Conservation (phyloP, 1,140 invertebrate species). For the Teleopsis dalmanni region DNA sequence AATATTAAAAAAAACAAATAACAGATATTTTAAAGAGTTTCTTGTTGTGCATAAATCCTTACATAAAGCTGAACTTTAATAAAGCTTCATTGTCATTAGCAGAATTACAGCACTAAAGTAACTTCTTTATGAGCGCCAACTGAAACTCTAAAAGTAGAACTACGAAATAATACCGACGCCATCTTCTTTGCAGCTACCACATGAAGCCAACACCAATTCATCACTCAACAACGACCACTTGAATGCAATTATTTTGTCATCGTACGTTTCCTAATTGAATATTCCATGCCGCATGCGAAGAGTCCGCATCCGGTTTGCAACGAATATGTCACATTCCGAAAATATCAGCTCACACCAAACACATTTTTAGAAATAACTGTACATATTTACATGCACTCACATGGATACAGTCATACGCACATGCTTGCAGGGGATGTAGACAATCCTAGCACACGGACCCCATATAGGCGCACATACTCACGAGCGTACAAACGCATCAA, state of each 20-base stretch:
- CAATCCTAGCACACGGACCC: not conserved
- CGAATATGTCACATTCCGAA: slow-evolving; percentile 15
- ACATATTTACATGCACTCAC: slow-evolving; percentile 1
- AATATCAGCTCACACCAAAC: not conserved
- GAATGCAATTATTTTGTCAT: slow-evolving; percentile 20
- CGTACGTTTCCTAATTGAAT: slow-evolving; percentile 20
- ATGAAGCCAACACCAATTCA: too few species aligned
- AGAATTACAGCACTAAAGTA: too few species aligned
- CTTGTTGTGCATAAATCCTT: too few species aligned
- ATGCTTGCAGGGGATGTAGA: not conserved
- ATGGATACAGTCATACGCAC: not conserved
- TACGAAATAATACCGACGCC: too few species aligned
- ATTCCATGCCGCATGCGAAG: slow-evolving; percentile 14
- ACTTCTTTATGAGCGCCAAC: too few species aligned
- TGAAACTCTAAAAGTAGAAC: too few species aligned
- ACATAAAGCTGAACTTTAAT: too few species aligned
- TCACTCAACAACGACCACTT: slow-evolving; percentile 13
- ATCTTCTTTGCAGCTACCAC: too few species aligned
- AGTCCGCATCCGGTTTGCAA: slow-evolving; percentile 11
- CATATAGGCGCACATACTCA: not conserved
- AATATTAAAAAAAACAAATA: too few species aligned
- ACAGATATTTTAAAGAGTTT: too few species aligned
- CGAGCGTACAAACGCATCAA: not conserved
- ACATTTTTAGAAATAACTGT: not conserved
- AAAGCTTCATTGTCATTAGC: too few species aligned